Evolutionary conservation across 2,113 vertebrate species (phyloP), one percentile per base, ranked within the genome.

Genomic region (Quiscalus mexicanus): DNA sequence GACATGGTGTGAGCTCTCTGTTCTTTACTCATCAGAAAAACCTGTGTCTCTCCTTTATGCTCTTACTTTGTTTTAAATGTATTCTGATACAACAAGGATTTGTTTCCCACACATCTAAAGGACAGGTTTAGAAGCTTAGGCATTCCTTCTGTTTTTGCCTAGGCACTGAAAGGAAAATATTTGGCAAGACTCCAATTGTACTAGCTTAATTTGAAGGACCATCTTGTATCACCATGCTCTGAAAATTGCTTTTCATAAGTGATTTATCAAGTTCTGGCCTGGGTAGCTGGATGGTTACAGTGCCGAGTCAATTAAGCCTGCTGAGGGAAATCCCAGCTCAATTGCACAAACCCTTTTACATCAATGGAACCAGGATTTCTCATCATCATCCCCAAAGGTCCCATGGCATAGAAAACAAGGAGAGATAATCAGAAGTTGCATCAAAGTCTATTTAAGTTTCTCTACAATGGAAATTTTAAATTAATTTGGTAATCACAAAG

Each of bases 221-320:
- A 17, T 90, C 80, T 90, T 84, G 44, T 80, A 81, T 75, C 73
- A 30, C 75, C 24, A 20, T 71, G 49, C 52, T 90, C 88, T 84
- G 79, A 77, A 95, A 93, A 92, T 81, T 74, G 68, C 56, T 86
- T 90, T 95, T 52, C 68, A 39, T 60, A 83, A 93, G 70, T 52
- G 83, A 86, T 92, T 86, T 88, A 81, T 53, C 88, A 31, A 9
- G 19, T 80, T 81, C 22, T 90, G 85, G 68, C 68, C 74, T 67
- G 84, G 44, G 15, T 74, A 71, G 63, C 59, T 78, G n/a, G 23
- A 59, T 88, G 69, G 55, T 42, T 84, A 11, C 62, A 47, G 39
- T 45, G 31, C 76, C 71, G 60, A 83, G 77, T 82, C 83, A 92
- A 70, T 89, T 77, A 90, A 81, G 12, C 7, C 53, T 52, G 37